Conservation (phyloP, 1,140 invertebrate species). For the Bombus terrestris region DNA sequence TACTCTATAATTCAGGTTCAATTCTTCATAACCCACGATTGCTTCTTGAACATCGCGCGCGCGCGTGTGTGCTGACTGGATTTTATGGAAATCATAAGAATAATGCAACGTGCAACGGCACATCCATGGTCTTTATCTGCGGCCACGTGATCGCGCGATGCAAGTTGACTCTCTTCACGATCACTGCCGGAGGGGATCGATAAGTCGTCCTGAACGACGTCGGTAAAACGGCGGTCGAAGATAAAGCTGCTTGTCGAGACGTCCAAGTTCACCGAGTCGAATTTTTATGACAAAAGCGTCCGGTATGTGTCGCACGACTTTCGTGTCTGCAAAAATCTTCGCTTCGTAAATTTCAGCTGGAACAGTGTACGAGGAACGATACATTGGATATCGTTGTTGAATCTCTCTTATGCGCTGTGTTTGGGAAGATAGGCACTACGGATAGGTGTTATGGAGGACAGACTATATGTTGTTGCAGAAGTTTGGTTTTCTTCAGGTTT, state of each 20-base stretch:
- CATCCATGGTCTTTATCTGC: background rate
- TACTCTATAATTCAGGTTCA: background rate
- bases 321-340: background rate
- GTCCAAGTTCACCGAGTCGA: background rate
- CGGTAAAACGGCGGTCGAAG: background rate
- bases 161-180: background rate
- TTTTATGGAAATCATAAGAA: background rate
- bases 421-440: background rate
- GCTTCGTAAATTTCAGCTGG: background rate
- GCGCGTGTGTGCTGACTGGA: background rate
- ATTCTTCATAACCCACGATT: background rate
- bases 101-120: background rate
- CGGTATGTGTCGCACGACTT: background rate
- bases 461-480: background rate
- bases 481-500: background rate
- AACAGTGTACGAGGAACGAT: background rate
- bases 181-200: background rate
- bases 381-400: background rate
- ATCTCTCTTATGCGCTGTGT: background rate
- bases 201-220: conserved; percentile 8
- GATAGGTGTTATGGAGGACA: background rate
- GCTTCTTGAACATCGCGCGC: background rate
- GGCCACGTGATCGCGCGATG: background rate
- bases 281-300: conserved; percentile 10
- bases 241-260: conserved; percentile 13